Conservation (phyloP, 2,113 vertebrate species). For the Oryzias curvinotus region DNA sequence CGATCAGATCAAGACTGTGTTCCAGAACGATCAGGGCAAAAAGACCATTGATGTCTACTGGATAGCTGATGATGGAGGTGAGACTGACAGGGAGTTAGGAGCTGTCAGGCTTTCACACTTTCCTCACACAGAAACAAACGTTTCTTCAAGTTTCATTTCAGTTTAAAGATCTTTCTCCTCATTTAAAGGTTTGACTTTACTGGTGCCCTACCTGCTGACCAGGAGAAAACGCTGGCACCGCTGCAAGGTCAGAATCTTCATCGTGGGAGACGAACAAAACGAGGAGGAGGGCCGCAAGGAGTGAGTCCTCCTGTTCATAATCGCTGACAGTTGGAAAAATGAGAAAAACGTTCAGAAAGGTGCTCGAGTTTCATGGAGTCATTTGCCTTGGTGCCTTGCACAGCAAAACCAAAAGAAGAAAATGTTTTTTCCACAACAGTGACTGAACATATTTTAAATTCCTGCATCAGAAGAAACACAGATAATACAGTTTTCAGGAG, state of each 20-base stretch:
- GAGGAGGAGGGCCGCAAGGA: slow-evolving; percentile 74
- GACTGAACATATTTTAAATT: too few relatives aligned
- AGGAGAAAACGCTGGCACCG: slow-evolving; percentile 71
- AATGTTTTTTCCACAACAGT: too few relatives aligned
- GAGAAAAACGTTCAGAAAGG: too few relatives aligned
- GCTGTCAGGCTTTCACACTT: neutral
- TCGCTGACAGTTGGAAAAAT: neutral
- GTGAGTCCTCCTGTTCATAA: slow-evolving; percentile 54
- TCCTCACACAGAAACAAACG: neutral
- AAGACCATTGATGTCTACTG: slow-evolving; percentile 79
- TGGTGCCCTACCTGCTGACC: slow-evolving; percentile 79
- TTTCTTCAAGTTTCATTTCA: neutral
- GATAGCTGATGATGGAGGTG: slow-evolving; percentile 80
- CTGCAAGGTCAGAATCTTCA: slow-evolving; percentile 75
- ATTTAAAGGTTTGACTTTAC: slow-evolving; percentile 75
- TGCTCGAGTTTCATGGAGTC: too few relatives aligned
- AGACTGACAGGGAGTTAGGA: neutral
- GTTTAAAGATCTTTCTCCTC: neutral
- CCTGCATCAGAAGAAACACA: too few relatives aligned
- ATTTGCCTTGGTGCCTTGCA: too few relatives aligned
- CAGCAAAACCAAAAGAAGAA: too few relatives aligned
- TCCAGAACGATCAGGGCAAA: slow-evolving; percentile 74
- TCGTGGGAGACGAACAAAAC: slow-evolving; percentile 68
- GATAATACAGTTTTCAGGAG: too few relatives aligned
- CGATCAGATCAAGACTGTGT: slow-evolving; percentile 62